Base-by-base conservation (phyloP, 2,888 invertebrate genomes). In the Archaeoteleia sp. region DNA sequence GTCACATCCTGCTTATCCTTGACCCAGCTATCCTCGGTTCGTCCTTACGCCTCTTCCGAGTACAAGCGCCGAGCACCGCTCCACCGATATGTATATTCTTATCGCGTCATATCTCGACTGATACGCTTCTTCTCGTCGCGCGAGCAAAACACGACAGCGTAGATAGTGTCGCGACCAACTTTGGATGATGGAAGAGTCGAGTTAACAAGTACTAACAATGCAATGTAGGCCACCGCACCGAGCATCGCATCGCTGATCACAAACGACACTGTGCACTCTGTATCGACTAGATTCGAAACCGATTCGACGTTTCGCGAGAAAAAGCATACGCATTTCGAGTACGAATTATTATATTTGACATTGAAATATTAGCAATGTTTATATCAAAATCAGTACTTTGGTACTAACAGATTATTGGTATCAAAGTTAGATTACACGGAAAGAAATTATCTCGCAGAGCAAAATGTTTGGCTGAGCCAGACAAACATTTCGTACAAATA, bases 1-100 rank as follows among this genome's bases (percentile, higher is more conserved):
- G 84, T 84, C 83, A 82, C 74, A 80, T 82, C 82, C 82, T 83
- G 78, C 74, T 80, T 83, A 84, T 84, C 84, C 84, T 85, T 85
- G 84, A 85, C 84, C 84, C 80, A 78, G 74, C 78, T 74, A 72
- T 66, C 74, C 72, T 70, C 74, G 34, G 53, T 42, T 55, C 63
- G 77, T 80, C 80, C 77, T 80, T 72, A 78, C 42, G 60, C 62
- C 49, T 34, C 55, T 57, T 69, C 67, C 65, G 27, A 49, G 9
- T 32, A 12, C 32, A 12, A 8, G 9, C 8, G 25, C 39, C 17
- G 17, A 30, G 20, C 23, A 37, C 39, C 48, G 48, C 48, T 32
- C 29, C 40, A 23, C 12, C 53, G 34, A 48, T 42, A 46, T 2
- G 12, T 32, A 4, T 43, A 10, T 27, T 32, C 27, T 48, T 49